Evolutionary conservation across 2,888 invertebrate genomes (phyloP), one percentile per base, ranked within the genome.

Genomic region (Ectemnius lituratus): DNA sequence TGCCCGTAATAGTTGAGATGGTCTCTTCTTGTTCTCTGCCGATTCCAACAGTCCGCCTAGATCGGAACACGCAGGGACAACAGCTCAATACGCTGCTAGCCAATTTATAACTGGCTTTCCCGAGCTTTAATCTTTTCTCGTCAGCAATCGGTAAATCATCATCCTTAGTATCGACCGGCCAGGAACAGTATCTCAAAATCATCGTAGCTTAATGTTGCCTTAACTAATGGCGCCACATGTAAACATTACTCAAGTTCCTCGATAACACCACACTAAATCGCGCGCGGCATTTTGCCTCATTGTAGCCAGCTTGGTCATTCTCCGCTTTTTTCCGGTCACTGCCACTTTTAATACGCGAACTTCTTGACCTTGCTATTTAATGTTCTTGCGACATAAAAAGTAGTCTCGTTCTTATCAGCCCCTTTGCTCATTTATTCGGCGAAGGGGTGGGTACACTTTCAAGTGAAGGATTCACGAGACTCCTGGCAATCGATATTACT

Each of bases 1-100:
- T 71, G 56, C 84, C 81, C 52, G 81, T 72, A 65, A 82, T 80
- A 16, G 82, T 82, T 20, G 86, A 83, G 23, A 83, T 61, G 2
- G 79, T 76, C 16, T 70, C 77, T 11, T 81, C 79, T 27, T 72
- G 73, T 4, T 84, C 83, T 49, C 70, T 81, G 4, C 75, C 87
- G 28, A 90, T 73, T 4, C 84, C 90, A 49, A 90, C 82, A 4
- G 90, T 72, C 60, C 83, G 84, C 72, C 90, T 81, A 70, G 87
- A 88, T 2, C 90, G 85, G 76, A 90, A 91, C 45, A 86, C 84
- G 69, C 90, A 90, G 4, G 89, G 90, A 60, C 88, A 91, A 73
- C 88, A 90, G 46, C 86, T 85, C 46, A 90, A 82, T 49, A 90
- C 80, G 60, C 82, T 80, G 45, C 85, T 83, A 37, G 83, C 78